Evolutionary conservation across 1,140 invertebrate species (phyloP).

Genomic region (Uloborus diversus): DNA sequence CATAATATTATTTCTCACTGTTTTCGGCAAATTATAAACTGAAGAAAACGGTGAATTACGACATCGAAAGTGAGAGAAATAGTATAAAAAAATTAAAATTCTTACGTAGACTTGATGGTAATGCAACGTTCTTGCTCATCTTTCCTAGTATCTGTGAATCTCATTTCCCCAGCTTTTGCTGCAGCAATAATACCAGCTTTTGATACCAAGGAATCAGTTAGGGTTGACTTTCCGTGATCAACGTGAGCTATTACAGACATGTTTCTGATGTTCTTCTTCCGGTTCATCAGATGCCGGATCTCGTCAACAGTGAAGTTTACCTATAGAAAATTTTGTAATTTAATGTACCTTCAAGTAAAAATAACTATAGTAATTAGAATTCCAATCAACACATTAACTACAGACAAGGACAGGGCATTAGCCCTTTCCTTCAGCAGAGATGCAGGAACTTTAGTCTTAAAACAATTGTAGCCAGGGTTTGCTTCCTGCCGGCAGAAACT

Average conservation of each 20-base stretch:
- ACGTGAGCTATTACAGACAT: constrained; percentile 99
- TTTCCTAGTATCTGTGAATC: constrained; percentile 99
- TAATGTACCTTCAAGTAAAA: too few species aligned
- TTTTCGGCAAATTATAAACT: too few species aligned
- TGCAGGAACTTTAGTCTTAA: too few species aligned
- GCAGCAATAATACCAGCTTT: constrained; percentile 99
- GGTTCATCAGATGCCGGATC: constrained; percentile 99
- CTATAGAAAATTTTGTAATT: constrained; percentile 63
- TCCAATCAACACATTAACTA: too few species aligned
- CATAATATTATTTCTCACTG: too few species aligned
- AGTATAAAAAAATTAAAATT: constrained; percentile 3
- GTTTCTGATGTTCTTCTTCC: constrained; percentile 99
- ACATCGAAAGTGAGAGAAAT: too few species aligned
- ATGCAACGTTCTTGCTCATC: constrained; percentile 83
- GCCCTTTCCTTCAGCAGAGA: too few species aligned
- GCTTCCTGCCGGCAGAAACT: too few species aligned
- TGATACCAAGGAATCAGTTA: constrained; percentile 98
- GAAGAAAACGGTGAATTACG: too few species aligned
- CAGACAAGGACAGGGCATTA: too few species aligned
- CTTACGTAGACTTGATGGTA: constrained; percentile 96
- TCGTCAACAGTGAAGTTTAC: constrained; percentile 99
- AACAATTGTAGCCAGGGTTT: too few species aligned
- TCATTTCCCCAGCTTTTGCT: constrained; percentile 97
- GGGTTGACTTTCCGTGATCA: constrained; percentile 99
- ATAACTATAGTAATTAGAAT: too few species aligned